Evolutionary conservation across 2,113 vertebrate species (phyloP).

Genomic region (Poecile atricapillus): DNA sequence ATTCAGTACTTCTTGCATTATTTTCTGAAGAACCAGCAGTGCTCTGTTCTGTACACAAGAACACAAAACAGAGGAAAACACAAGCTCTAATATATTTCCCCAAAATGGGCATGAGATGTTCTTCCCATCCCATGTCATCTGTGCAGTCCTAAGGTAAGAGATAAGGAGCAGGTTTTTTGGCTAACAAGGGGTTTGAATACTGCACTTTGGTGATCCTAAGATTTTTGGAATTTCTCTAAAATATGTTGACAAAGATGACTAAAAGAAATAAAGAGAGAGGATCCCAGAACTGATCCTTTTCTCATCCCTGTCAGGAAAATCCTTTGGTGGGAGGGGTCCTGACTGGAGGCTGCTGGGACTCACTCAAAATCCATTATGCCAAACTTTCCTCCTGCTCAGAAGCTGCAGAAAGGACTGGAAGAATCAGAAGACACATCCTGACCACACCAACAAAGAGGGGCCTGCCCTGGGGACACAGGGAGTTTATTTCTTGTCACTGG

Average conservation of each 20-base stretch:
- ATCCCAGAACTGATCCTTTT: background rate
- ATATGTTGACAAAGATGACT: background rate
- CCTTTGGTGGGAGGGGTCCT: rapidly evolving
- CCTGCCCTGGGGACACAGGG: background rate
- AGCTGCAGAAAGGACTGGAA: background rate
- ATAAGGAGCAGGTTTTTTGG: background rate
- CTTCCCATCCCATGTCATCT: background rate
- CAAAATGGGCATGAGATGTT: background rate
- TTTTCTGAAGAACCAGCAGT: background rate
- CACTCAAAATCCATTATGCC: background rate
- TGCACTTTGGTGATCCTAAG: background rate
- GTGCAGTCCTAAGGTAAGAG: background rate
- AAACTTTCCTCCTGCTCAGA: background rate
- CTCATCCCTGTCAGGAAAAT: background rate
- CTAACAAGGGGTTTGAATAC: background rate
- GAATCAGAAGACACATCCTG: background rate
- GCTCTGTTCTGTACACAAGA: background rate
- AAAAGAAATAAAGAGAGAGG: background rate
- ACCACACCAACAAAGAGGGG: background rate
- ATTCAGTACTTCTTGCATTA: rapidly evolving
- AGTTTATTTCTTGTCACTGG: background rate
- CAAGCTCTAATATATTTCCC: background rate
- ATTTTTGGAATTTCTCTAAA: background rate
- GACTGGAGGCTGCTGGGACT: background rate
- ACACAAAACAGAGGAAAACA: background rate